These are phyloP conservation scores for Eupithecia subumbrata DNA, from an alignment of 2,888 invertebrate genomes.

Conservation along the genomic window DNA sequence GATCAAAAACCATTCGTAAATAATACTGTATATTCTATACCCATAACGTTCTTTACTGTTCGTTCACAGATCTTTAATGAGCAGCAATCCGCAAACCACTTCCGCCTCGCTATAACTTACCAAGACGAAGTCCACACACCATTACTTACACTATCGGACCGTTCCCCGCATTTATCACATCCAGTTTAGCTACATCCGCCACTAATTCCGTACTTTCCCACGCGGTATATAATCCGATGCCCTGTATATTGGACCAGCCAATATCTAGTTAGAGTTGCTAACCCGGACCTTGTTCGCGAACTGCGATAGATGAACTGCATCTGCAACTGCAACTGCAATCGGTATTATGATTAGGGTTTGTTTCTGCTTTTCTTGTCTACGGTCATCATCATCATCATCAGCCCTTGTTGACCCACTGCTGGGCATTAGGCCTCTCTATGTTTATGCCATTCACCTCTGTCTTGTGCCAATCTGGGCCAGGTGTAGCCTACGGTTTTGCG, in stretches of 20 bases:
- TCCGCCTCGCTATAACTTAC: conserved; percentile 10
- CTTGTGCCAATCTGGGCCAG: too few species aligned
- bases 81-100: conserved; percentile 14
- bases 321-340: too few species aligned
- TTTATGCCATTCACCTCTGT: too few species aligned
- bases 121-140: conserved; percentile 15
- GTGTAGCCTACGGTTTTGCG: too few species aligned
- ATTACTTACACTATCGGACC: conserved; percentile 30
- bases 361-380: neutral
- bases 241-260: conserved; percentile 66
- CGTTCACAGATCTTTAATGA: neutral
- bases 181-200: conserved; percentile 46
- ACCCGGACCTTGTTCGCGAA: conserved; percentile 52
- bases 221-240: conserved; percentile 64
- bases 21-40: neutral
- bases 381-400: too few species aligned
- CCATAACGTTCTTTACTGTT: neutral
- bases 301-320: conserved; percentile 47
- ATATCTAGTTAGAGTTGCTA: conserved; percentile 71
- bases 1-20: neutral
- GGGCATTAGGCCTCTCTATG: too few species aligned
- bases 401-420: too few species aligned
- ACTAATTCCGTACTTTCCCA: conserved; percentile 57
- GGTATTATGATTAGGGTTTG: neutral
- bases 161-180: conserved; percentile 36